Evolutionary conservation across 2,888 invertebrate genomes (phyloP).

Genomic region (Petrophora chlorosata): DNA sequence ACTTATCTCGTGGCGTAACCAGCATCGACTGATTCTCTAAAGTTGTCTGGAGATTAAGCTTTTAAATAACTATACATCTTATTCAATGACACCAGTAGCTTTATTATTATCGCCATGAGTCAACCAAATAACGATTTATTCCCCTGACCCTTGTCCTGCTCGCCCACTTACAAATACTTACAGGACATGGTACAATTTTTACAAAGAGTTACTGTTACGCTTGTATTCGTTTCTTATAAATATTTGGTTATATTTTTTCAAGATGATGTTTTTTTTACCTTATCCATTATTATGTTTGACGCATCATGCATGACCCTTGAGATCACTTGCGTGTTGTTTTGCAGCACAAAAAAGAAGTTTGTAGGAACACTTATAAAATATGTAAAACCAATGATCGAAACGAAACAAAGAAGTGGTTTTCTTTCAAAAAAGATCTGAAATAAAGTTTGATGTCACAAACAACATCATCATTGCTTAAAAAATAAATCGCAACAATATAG

Average conservation of each 20-base stretch:
- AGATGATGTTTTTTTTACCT: too few relatives aligned
- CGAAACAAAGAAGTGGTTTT: too few relatives aligned
- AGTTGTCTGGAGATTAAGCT: background rate
- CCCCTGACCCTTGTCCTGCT: slow-evolving; percentile 30
- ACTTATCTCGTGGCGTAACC: too few relatives aligned
- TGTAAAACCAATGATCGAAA: background rate
- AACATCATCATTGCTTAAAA: background rate
- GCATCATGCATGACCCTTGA: too few relatives aligned
- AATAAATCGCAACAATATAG: slow-evolving; percentile 1
- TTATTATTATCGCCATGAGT: slow-evolving; percentile 30
- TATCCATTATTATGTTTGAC: too few relatives aligned
- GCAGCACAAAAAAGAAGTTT: background rate
- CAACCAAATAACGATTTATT: slow-evolving; percentile 43
- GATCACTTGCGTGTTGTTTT: background rate
- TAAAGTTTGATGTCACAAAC: background rate
- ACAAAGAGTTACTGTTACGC: slow-evolving; percentile 3
- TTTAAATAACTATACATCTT: background rate
- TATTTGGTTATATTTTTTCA: slow-evolving; percentile 4
- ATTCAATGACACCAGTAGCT: slow-evolving; percentile 29
- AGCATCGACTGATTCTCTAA: too few relatives aligned
- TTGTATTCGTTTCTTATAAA: background rate
- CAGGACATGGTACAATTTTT: slow-evolving; percentile 5
- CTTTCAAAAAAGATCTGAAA: too few relatives aligned
- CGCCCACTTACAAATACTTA: slow-evolving; percentile 23
- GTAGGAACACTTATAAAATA: background rate